Conservation (phyloP, 2,797 vertebrate species). For the Epinephelus malabaricus region DNA sequence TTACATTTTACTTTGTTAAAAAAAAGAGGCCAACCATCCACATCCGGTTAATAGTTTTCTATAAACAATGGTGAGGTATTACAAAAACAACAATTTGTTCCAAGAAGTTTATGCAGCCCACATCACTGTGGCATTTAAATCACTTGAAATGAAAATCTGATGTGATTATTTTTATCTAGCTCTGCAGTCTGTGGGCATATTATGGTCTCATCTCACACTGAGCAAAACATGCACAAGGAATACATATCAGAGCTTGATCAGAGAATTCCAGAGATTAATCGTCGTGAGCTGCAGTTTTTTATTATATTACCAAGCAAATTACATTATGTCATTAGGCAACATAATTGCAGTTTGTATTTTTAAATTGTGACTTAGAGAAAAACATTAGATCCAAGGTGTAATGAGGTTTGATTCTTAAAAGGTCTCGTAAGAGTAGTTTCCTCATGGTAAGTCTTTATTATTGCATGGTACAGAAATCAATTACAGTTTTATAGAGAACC, state of each 20-base stretch:
- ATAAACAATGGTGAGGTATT: slow-evolving; percentile 4
- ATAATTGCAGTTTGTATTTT: slow-evolving; percentile 64
- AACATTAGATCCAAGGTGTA: slow-evolving; percentile 63
- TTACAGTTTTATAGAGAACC: slow-evolving; percentile 78
- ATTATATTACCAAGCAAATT: slow-evolving; percentile 57
- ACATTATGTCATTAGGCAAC: slow-evolving; percentile 61
- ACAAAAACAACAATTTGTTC: slow-evolving; percentile 22
- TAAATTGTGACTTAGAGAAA: slow-evolving; percentile 60
- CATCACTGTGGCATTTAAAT: slow-evolving; percentile 42
- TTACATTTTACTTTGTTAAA: background rate
- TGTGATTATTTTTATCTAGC: slow-evolving; percentile 40
- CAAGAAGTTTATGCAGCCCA: slow-evolving; percentile 27
- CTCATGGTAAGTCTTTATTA: slow-evolving; percentile 75
- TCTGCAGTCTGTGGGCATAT: slow-evolving; percentile 38
- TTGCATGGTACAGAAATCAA: slow-evolving; percentile 76
- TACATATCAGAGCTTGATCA: slow-evolving; percentile 41
- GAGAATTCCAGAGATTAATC: slow-evolving; percentile 39
- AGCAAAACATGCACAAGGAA: slow-evolving; percentile 41
- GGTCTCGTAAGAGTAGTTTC: slow-evolving; percentile 73
- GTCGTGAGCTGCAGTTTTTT: slow-evolving; percentile 31
- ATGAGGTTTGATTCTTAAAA: slow-evolving; percentile 70
- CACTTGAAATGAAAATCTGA: slow-evolving; percentile 53
- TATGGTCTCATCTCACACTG: slow-evolving; percentile 43
- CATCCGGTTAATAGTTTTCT: slow-evolving; percentile 11
- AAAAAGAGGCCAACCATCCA: slow-evolving; percentile 7